phyloP scores from a whole-genome alignment of 2,797 vertebrate species.

The Pempheris klunzingeri region DNA sequence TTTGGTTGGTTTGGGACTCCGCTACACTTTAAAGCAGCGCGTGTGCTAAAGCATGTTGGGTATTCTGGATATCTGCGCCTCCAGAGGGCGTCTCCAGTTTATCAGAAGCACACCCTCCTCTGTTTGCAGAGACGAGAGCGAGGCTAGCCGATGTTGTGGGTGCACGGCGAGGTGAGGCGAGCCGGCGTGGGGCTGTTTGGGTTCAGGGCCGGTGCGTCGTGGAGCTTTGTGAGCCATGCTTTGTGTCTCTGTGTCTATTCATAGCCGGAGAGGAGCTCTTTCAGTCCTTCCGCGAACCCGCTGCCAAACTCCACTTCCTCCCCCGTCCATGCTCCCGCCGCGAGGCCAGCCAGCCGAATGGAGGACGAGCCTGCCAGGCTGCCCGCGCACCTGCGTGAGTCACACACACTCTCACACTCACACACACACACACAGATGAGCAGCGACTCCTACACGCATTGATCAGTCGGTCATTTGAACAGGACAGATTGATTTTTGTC shows the following conservation, averaged over 20 bases:
- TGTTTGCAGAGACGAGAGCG: conserved; percentile 2
- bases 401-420: conserved; percentile 53
- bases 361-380: conserved; percentile 94
- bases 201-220: conserved; percentile 73
- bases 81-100: conserved; percentile 15
- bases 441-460: conserved; percentile 50
- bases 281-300: conserved; percentile 95
- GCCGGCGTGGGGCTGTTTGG: conserved; percentile 69
- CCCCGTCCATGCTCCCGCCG: conserved; percentile 93
- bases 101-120: conserved; percentile 6
- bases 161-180: conserved; percentile 57
- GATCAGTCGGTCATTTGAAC: conserved; percentile 45
- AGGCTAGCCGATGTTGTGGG: conserved; percentile 44
- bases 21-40: conserved; percentile 11
- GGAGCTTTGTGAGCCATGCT: conserved; percentile 82
- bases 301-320: conserved; percentile 93
- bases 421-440: conserved; percentile 47
- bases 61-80: conserved; percentile 23
- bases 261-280: conserved; percentile 97
- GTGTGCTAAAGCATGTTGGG: conserved; percentile 18
- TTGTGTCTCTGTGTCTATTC: conserved; percentile 87
- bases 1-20: not conserved
- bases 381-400: conserved; percentile 98
- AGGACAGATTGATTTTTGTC: conserved; percentile 37
- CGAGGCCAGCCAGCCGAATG: conserved; percentile 91